Base-by-base conservation (phyloP, 2,113 vertebrate genomes). In the Pimephales promelas region DNA sequence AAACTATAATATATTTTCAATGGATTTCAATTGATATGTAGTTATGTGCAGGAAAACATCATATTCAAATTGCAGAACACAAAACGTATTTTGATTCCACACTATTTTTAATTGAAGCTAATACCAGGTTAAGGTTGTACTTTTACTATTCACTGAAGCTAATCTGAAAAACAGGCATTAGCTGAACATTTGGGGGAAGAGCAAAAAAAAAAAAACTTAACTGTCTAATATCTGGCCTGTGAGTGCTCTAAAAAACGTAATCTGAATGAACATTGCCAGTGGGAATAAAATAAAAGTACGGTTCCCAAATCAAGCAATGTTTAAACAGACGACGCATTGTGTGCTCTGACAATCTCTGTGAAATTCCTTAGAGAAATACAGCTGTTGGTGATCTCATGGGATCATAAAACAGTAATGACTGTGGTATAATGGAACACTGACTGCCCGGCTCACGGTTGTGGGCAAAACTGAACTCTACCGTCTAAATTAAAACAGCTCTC, bases 351-450 rank as follows among this genome's bases (percentile, higher is more conserved):
- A 77, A 64, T 80, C 40, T 74, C 56, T 62, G 56, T 81, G 26
- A 79, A 78, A 77, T 68, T 34, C 74, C 61, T 31, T 47, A 36
- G 43, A 77, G 75, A 73, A 85, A 84, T 64, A 26, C 31, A 81
- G 77, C 56, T 84, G 75, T 56, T 84, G 64, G 88, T 92, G 91
- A 93, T 87, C 92, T 93, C 92, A 91, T 79, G 86, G 90, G 92
- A 90, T 85, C 86, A 85, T 93, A 89, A 91, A 90, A 87, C 83
- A 89, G 47, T 90, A 85, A 87, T 84, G 73, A 84, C 81, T 31
- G 54, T 90, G 86, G 85, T 88, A 92, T 92, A 91, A 91, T 90
- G 82, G 90, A 93, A 91, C 28, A 87, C 54, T 91, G 89, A 92
- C 90, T 90, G 84, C 87, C 82, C 87, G 86, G 66, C 56, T 74